Evolutionary conservation across 2,113 vertebrate species (phyloP), one percentile per base, ranked within the genome.

Genomic region (Chauna torquata): DNA sequence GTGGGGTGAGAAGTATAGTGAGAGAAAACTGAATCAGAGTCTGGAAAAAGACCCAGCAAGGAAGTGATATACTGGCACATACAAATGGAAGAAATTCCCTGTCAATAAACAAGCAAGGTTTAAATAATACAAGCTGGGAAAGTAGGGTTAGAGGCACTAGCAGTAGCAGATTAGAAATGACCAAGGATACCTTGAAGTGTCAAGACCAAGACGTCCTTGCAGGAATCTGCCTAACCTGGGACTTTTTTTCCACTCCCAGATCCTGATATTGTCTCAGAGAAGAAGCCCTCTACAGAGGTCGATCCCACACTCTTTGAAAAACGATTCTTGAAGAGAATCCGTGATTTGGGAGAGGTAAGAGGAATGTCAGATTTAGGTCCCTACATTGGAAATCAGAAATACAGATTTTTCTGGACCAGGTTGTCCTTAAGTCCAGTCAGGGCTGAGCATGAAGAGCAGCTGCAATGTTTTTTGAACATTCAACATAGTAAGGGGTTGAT

Each of bases 271-370:
- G 96, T 98, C 80, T 98, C 98, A 0, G 98, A 98, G 95, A 98
- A 98, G 57, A 98, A 98, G 17, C 99, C 98, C 0, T 93, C 97
- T 12, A 93, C 98, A 1, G 98, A 98, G 86, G 98, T 99, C 8
- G 99, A 99, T 94, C 99, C 99, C 42, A 99, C 99, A 0, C 96
- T 99, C 82, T 99, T 99, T 95, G 99, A 99, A 93, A 99, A 99
- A 94, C 98, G 99, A 22, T 99, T 99, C 97, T 83, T 99, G 82
- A 99, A 97, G 96, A 98, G 97, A 83, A 98, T 99, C 96, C 97
- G 99, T 90, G 99, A 99, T 34, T 94, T 99, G 92, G 99, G 99
- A 86, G 99, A 99, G 99, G 99, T 99, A 94, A 98, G 97, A 80
- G 83, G 16, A 52, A 2, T 0, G 9, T 38, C 25, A 15, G 38